Conservation (phyloP, 64 coral and sea anemone species). For the Pocillopora damicornis region DNA sequence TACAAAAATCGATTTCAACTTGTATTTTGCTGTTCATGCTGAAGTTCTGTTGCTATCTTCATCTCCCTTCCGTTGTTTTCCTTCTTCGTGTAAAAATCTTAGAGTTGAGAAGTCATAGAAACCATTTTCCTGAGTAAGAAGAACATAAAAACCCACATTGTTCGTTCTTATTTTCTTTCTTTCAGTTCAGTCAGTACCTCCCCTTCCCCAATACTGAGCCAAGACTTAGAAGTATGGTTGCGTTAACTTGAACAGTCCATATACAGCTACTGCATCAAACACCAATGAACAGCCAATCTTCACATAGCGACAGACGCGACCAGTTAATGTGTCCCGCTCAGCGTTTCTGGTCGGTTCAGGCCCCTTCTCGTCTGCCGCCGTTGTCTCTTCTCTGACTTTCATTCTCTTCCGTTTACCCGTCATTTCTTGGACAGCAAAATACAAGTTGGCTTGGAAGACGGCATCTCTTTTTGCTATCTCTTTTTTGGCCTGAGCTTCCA, state of each 20-base stretch:
- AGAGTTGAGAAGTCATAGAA: no score
- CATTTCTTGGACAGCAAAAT: neutral
- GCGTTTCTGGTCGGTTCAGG: neutral
- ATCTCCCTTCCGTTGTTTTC: no score
- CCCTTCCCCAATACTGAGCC: no score
- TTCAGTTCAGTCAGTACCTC: no score
- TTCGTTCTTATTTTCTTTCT: no score
- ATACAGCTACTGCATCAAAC: slow-evolving; percentile 15
- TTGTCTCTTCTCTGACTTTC: neutral
- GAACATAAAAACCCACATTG: no score
- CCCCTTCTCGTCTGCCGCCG: neutral
- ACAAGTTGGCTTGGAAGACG: neutral
- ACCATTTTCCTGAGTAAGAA: no score
- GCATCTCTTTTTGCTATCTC: neutral
- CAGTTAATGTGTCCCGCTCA: neutral
- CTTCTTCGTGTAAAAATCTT: no score
- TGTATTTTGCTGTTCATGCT: no score
- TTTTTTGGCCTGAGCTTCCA: neutral
- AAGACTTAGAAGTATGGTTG: slow-evolving; percentile 3
- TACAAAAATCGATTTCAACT: no score
- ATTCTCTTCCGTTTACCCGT: neutral
- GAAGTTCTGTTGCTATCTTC: no score
- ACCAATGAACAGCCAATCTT: slow-evolving; percentile 6
- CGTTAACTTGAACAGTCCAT: neutral
- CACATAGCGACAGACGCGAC: neutral